These are phyloP conservation scores for Calonectris borealis DNA, from an alignment of 2,113 vertebrate genomes.

Conservation along the genomic window DNA sequence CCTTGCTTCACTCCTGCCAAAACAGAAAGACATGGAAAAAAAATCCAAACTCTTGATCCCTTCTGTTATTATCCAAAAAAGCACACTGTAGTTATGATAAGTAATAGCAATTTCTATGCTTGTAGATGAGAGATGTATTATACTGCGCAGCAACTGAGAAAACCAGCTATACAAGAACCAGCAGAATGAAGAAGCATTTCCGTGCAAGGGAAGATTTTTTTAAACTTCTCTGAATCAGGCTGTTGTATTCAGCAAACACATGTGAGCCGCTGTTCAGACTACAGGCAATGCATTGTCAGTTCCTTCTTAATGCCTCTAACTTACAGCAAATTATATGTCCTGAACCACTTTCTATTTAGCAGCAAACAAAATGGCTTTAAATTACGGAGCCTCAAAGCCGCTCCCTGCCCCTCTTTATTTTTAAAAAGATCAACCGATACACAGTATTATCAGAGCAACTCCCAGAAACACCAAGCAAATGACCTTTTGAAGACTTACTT, in stretches of 20 bases:
- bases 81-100: neutral
- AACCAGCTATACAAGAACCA: neutral
- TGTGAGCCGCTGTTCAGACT: neutral
- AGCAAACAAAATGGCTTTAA: neutral
- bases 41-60: neutral
- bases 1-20: conserved; percentile 87
- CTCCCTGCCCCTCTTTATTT: neutral
- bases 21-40: neutral
- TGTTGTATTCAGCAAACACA: neutral
- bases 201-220: neutral
- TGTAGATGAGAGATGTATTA: neutral
- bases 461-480: neutral
- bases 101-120: neutral
- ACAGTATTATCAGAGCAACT: neutral
- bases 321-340: neutral
- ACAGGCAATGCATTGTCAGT: neutral
- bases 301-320: neutral
- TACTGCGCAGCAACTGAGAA: neutral
- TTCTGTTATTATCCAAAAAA: neutral
- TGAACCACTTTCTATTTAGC: neutral
- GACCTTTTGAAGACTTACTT: conserved; percentile 80
- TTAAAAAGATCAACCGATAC: neutral
- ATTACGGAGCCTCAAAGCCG: neutral
- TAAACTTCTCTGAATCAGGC: neutral
- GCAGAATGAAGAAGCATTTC: neutral